A percentile compares a stretch with the other conserved stretches of the same genome.
Conservation (phyloP, 2,797 vertebrate genomes). For the Spinibarbus caldwelli region DNA sequence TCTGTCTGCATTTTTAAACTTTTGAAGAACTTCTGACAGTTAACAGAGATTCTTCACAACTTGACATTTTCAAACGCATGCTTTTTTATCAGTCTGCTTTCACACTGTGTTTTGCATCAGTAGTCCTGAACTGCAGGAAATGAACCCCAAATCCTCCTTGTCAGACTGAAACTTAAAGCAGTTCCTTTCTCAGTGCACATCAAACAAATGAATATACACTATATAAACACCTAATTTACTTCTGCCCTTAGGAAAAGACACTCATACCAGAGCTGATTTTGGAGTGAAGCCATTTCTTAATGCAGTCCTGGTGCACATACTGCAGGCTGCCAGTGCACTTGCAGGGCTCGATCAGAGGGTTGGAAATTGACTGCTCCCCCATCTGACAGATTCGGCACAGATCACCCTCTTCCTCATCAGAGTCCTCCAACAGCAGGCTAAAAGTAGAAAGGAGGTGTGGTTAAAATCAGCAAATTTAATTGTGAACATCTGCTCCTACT, state of each 20-base stretch:
- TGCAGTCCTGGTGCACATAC: conserved; percentile 97
- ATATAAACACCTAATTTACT: background rate
- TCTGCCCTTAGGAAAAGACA: background rate
- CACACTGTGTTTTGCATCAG: background rate
- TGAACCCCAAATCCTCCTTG: background rate
- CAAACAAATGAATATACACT: background rate
- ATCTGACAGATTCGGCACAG: conserved; percentile 98
- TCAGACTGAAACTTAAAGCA: background rate
- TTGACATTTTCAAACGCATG: background rate
- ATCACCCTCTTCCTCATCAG: conserved; percentile 96
- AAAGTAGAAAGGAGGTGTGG: background rate
- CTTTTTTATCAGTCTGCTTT: conserved; percentile 2
- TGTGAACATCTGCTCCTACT: background rate
- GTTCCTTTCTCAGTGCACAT: conserved; percentile 1
- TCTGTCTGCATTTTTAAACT: too few relatives aligned
- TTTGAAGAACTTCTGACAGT: background rate
- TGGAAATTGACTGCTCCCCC: conserved; percentile 86
- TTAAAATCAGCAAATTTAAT: background rate
- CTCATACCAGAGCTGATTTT: conserved; percentile 94
- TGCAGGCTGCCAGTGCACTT: conserved; percentile 93
- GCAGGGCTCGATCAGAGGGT: conserved; percentile 96
- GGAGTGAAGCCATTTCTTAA: conserved; percentile 97
- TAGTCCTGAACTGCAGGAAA: background rate
- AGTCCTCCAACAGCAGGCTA: conserved; percentile 94
- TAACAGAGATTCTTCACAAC: background rate